These are phyloP conservation scores for Hypsopygia costalis DNA, from an alignment of 2,888 invertebrate genomes.

Conservation along the genomic window DNA sequence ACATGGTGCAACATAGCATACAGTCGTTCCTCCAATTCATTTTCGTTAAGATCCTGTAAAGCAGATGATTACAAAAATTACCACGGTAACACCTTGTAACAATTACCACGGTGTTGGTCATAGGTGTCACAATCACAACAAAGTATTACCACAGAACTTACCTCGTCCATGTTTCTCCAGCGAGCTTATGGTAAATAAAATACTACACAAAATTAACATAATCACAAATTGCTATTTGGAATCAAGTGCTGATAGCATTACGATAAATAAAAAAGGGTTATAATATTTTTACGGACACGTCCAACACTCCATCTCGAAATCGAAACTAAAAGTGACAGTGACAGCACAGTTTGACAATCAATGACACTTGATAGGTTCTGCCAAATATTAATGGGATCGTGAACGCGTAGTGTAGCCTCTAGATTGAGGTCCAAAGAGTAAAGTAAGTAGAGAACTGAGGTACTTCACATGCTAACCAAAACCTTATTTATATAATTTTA, in stretches of 20 bases:
- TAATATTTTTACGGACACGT: slow-evolving; percentile 60
- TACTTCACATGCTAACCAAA: no score
- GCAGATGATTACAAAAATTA: slow-evolving; percentile 41
- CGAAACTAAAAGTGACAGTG: slow-evolving; percentile 16
- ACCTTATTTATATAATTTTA: no score
- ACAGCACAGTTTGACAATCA: no score
- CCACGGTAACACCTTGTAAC: no score
- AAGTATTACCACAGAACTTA: slow-evolving; percentile 55
- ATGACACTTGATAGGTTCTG: no score
- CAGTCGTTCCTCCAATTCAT: slow-evolving; percentile 70
- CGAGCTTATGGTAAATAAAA: slow-evolving; percentile 59
- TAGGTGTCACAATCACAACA: slow-evolving; percentile 66
- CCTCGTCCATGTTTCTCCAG: slow-evolving; percentile 73
- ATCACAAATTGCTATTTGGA: slow-evolving; percentile 57
- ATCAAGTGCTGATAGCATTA: slow-evolving; percentile 60
- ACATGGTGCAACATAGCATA: slow-evolving; percentile 74
- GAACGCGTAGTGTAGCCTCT: no score
- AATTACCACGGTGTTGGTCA: slow-evolving; percentile 18
- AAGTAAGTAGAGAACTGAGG: no score
- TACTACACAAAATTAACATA: slow-evolving; percentile 68
- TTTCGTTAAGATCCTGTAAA: slow-evolving; percentile 73
- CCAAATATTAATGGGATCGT: no score
- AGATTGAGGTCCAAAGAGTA: no score
- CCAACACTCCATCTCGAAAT: slow-evolving; percentile 63
- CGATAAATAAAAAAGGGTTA: slow-evolving; percentile 60